A percentile compares a stretch with the other conserved stretches of the same genome.
These are phyloP conservation scores for Oreohelix idahoensis DNA, from an alignment of 1,140 invertebrate species.

Conservation along the genomic window DNA sequence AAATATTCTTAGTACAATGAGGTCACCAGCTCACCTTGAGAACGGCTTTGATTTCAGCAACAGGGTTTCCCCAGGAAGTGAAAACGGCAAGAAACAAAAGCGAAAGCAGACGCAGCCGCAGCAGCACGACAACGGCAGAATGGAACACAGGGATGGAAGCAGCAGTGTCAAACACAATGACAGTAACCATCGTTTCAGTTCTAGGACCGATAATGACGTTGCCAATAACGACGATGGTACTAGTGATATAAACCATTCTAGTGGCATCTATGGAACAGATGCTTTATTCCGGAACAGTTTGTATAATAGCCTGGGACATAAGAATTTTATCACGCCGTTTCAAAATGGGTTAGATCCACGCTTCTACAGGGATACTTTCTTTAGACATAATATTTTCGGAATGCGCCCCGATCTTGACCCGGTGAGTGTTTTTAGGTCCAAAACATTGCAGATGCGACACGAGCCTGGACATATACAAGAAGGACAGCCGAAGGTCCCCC, in stretches of 20 bases:
- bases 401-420: constrained; percentile 31
- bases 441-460: constrained; percentile 1
- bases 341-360: constrained; percentile 35
- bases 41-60: constrained; percentile 34
- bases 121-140: constrained; percentile 85
- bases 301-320: constrained; percentile 19
- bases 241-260: constrained; percentile 45
- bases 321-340: constrained; percentile 19
- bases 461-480: background rate
- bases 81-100: constrained; percentile 87
- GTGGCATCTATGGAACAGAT: constrained; percentile 1
- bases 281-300: constrained; percentile 19
- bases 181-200: background rate
- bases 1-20: background rate
- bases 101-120: constrained; percentile 97
- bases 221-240: background rate
- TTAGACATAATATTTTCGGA: constrained; percentile 10
- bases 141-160: background rate
- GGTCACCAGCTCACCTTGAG: background rate
- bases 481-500: background rate
- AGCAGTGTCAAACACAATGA: constrained; percentile 11
- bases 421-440: constrained; percentile 27
- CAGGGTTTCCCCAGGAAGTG: constrained; percentile 33
- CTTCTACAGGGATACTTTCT: constrained; percentile 29
- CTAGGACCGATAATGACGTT: background rate